Evolutionary conservation across 1,140 invertebrate species (phyloP), one percentile per base, ranked within the genome.

Genomic region (Hestina assimilis): DNA sequence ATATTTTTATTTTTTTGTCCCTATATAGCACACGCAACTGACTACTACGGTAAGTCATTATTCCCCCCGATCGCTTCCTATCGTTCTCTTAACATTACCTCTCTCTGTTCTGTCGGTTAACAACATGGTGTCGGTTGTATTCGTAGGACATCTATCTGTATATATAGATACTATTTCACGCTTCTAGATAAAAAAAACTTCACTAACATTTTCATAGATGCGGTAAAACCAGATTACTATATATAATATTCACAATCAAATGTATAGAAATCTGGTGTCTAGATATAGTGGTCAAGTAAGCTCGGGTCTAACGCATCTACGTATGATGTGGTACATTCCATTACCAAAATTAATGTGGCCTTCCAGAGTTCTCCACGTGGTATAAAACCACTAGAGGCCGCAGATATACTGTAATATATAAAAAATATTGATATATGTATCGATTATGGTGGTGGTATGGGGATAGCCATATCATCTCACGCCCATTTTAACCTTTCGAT

Each of bases 11-110:
- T 69, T 91, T 91, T 91, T 91, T 91, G 88, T 92, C 90, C 90
- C 83, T 89, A 90, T 91, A 90, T 93, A 98, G 96, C 96, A 92
- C 96, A 97, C 93, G 95, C 96, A 85, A 96, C 97, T 92, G 96
- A 97, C 92, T 98, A 98, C 93, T 98, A 98, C 96, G 96, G 97
- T 98, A 96, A 98, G 97, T 97, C 92, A 91, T 92, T 92, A 92
- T 93, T 94, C 91, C 91, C 91, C 89, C 91, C 91, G 90, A 79
- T 89, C 56, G 76, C 77, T 82, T 84, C 50, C 38, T 69, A 38
- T 78, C 64, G 42, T 65, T 53, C 62, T 51, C 42, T 61, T 81
- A 79, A 82, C 77, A 57, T 63, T 53, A 48, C 50, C 48, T 69
- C 50, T 74, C 38, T 67, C 38, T 72, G 28, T 52, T 63, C 62